Base-by-base conservation (phyloP, 2,888 invertebrate genomes). In the Eupithecia centaureata region DNA sequence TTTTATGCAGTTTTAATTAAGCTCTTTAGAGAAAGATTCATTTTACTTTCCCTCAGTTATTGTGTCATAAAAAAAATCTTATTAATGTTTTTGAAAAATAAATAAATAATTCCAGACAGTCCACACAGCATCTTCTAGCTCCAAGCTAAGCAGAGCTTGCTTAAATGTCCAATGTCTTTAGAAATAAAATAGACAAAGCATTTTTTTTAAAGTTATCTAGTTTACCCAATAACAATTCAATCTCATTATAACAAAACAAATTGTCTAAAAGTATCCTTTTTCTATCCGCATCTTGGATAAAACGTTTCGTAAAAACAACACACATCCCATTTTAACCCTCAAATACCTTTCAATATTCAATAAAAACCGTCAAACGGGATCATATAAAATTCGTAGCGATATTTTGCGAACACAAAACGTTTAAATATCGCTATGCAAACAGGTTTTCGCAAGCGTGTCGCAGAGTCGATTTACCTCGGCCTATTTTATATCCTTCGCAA, bases 271-370 rank as follows among this genome's bases (percentile, higher is more conserved):
- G n/a, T 35, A 57, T 63, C 63, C 62, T 33, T 35, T 59, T 63
- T 82, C 78, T 82, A 86, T 85, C 83, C 84, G 84, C 84, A 85
- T 69, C 84, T 86, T 83, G 78, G 79, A 87, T 84, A 85, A 84
- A 86, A 79, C 81, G 80, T 76, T 79, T 79, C 79, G 79, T 22
- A 83, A 83, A 86, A 90, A 89, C 89, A 90, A 89, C 85, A 84
- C 82, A 82, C 82, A 90, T 89, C 87, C 87, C 84, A 88, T 90
- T 88, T 87, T 86, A 83, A 79, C 80, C 84, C 72, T 84, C 84
- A 87, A 88, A 90, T 89, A 87, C 87, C 86, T 88, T 89, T 85
- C 86, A 82, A 88, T 90, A 91, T 91, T 90, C 85, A 90, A 91
- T 90, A 90, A 88, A 87, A 86, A 82, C 80, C 79, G 80, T 87